phyloP scores from a whole-genome alignment of 2,797 vertebrate species.

The Sebastolobus alascanus region DNA sequence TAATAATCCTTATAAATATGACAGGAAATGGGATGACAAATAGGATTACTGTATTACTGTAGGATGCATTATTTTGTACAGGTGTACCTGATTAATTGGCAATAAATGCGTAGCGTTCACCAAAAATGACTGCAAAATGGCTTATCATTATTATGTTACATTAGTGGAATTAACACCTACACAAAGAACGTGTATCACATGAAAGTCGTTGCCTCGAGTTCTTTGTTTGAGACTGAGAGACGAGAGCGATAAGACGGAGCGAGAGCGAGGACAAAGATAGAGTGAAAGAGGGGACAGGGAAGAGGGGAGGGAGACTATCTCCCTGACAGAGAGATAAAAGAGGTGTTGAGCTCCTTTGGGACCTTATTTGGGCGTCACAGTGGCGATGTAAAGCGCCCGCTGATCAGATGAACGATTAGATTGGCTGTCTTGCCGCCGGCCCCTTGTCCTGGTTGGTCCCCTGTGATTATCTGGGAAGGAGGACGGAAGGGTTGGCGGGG shows the following conservation, averaged over 20 bases:
- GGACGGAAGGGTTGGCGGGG: slow-evolving; percentile 31
- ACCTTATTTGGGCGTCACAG: slow-evolving; percentile 77
- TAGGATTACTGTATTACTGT: neutral
- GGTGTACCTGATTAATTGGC: slow-evolving; percentile 19
- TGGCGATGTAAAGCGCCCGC: slow-evolving; percentile 74
- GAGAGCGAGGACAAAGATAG: slow-evolving; percentile 66
- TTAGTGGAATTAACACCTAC: slow-evolving; percentile 26
- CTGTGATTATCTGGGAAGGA: slow-evolving; percentile 72
- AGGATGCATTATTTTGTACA: neutral
- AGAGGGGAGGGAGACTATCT: slow-evolving; percentile 66
- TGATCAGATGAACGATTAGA: slow-evolving; percentile 85
- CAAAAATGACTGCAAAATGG: slow-evolving; percentile 6
- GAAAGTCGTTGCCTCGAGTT: slow-evolving; percentile 62
- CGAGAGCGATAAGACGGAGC: slow-evolving; percentile 57
- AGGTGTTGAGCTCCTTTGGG: slow-evolving; percentile 77
- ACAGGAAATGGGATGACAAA: slow-evolving; percentile 6
- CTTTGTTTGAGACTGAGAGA: slow-evolving; percentile 66
- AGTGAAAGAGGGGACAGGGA: slow-evolving; percentile 57
- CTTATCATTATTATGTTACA: slow-evolving; percentile 24
- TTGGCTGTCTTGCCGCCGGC: slow-evolving; percentile 68
- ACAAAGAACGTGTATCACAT: slow-evolving; percentile 59
- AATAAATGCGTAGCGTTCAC: neutral
- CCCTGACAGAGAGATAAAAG: slow-evolving; percentile 80
- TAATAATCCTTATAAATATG: neutral
- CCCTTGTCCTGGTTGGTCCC: slow-evolving; percentile 74